Evolutionary conservation across 2,888 invertebrate species (phyloP).

Genomic region (Chaetogeoica ovagalla): DNA sequence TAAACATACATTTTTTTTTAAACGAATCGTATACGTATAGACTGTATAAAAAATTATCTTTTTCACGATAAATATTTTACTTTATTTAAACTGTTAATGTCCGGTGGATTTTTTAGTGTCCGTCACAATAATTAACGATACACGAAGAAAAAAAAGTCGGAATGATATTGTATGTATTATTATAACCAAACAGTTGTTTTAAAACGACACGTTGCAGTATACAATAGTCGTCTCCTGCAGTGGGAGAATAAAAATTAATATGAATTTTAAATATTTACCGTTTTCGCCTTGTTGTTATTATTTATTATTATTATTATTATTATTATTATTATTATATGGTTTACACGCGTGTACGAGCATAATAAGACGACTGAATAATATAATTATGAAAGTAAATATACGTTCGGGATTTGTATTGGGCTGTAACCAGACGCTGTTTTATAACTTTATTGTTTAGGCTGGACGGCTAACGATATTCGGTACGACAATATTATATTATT

Average conservation of each 20-base stretch:
- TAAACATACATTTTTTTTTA: too few relatives aligned
- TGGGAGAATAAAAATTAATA: neutral
- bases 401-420: slow-evolving; percentile 24
- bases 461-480: slow-evolving; percentile 7
- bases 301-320: too few relatives aligned
- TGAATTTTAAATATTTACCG: neutral
- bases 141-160: too few relatives aligned
- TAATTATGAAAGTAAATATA: slow-evolving; percentile 20
- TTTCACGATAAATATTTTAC: too few relatives aligned
- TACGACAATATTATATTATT: too few relatives aligned
- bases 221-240: neutral
- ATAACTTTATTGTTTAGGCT: slow-evolving; percentile 44
- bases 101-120: too few relatives aligned
- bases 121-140: too few relatives aligned
- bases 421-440: slow-evolving; percentile 25
- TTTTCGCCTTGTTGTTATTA: neutral
- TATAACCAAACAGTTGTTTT: neutral
- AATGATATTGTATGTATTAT: too few relatives aligned
- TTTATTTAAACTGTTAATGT: too few relatives aligned
- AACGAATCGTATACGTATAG: too few relatives aligned
- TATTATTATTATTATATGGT: too few relatives aligned
- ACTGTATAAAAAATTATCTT: too few relatives aligned
- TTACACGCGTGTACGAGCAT: neutral
- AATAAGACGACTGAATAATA: slow-evolving; percentile 17
- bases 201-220: neutral